Evolutionary conservation across 2,888 invertebrate genomes (phyloP).

Genomic region (Lymantria monacha): DNA sequence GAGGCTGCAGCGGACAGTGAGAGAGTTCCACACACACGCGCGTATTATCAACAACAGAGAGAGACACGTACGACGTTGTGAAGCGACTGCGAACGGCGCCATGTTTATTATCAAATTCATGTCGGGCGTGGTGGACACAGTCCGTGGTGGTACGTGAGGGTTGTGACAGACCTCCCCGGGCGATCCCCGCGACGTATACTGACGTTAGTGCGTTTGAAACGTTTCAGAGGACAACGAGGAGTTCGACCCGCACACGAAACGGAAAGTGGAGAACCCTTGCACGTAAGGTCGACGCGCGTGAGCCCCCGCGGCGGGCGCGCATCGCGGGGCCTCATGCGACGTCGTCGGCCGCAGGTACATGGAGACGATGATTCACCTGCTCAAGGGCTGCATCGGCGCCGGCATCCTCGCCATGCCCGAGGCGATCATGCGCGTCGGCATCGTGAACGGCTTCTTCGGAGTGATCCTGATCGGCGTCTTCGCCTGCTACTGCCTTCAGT

Average conservation of each 20-base stretch:
- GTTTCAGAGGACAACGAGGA: background rate
- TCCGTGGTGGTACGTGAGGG: background rate
- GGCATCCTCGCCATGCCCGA: slow-evolving; percentile 96
- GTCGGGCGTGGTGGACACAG: background rate
- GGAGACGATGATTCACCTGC: slow-evolving; percentile 93
- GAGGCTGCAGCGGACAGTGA: no score
- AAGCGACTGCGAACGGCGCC: background rate
- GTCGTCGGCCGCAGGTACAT: slow-evolving; percentile 82
- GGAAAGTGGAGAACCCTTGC: background rate
- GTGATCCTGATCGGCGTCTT: slow-evolving; percentile 84
- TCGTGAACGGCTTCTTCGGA: slow-evolving; percentile 83
- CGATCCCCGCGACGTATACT: background rate
- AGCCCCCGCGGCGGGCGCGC: background rate
- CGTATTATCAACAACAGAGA: no score
- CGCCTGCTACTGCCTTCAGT: slow-evolving; percentile 88
- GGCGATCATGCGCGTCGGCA: slow-evolving; percentile 76
- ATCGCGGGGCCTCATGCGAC: background rate
- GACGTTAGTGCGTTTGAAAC: background rate
- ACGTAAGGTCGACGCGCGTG: background rate
- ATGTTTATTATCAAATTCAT: slow-evolving; percentile 1
- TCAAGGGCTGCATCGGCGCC: slow-evolving; percentile 96
- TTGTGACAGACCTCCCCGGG: background rate
- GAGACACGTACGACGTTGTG: no score
- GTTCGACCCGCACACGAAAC: background rate
- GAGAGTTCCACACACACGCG: no score